These are phyloP conservation scores for Drosophila dives DNA, from an alignment of 2,888 invertebrate genomes.

Conservation along the genomic window DNA sequence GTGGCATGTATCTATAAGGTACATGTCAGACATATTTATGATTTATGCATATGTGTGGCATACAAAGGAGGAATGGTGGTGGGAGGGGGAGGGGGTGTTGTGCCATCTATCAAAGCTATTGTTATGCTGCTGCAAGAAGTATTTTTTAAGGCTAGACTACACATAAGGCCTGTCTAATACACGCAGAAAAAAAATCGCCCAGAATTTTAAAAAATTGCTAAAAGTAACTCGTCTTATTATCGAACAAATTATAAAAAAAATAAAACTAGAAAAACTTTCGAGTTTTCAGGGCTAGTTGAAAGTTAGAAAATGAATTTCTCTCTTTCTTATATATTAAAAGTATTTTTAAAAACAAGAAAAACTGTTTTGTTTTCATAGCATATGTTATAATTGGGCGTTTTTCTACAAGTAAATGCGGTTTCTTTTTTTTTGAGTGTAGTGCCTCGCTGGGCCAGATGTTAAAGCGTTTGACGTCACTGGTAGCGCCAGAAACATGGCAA, in stretches of 20 bases:
- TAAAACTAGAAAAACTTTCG: too few species aligned
- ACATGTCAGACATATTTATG: constrained; percentile 49
- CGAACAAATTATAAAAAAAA: too few species aligned
- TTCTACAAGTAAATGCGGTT: background rate
- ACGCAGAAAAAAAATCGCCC: background rate
- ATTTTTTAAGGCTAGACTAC: background rate
- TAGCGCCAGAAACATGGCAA: constrained; percentile 25
- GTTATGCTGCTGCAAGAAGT: constrained; percentile 42
- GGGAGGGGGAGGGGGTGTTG: background rate
- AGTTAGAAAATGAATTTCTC: too few species aligned
- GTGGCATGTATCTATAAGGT: constrained; percentile 44
- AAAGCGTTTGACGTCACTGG: constrained; percentile 61
- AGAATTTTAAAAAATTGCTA: background rate
- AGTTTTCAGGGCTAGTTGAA: too few species aligned
- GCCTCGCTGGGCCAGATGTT: constrained; percentile 62
- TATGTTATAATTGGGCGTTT: background rate
- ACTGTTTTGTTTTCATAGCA: background rate
- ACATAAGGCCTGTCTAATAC: background rate
- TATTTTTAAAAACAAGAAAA: too few species aligned
- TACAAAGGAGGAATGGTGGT: constrained; percentile 35
- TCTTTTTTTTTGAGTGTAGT: background rate
- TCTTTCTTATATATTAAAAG: too few species aligned
- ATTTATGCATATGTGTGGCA: constrained; percentile 61
- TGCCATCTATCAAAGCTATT: constrained; percentile 62
- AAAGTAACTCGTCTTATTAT: background rate